phyloP scores from a whole-genome alignment of 2,888 invertebrate genomes.

The Autographa gamma region DNA sequence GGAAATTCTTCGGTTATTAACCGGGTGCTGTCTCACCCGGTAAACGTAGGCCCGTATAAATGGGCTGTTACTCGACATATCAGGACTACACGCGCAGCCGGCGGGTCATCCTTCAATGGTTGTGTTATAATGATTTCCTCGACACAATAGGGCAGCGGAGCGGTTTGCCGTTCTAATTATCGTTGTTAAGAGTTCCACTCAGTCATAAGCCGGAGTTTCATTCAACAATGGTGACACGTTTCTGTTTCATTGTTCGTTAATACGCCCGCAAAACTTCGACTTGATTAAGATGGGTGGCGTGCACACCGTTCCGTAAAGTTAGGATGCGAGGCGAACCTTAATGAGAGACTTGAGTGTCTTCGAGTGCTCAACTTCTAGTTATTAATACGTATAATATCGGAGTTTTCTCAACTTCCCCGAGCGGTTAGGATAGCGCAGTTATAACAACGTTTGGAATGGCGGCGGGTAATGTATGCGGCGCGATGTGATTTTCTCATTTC shows the following conservation, averaged over 20 bases:
- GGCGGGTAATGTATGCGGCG: slow-evolving; percentile 39
- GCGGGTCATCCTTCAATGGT: slow-evolving; percentile 48
- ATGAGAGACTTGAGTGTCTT: slow-evolving; percentile 36
- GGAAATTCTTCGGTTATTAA: slow-evolving; percentile 56
- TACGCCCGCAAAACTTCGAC: slow-evolving; percentile 69
- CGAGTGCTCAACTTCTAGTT: slow-evolving; percentile 36
- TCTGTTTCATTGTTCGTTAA: slow-evolving; percentile 77
- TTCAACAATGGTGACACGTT: slow-evolving; percentile 75
- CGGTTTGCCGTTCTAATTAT: slow-evolving; percentile 72
- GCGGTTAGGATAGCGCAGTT: slow-evolving; percentile 30
- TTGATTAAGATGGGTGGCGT: slow-evolving; percentile 67
- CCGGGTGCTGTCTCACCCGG: slow-evolving; percentile 33
- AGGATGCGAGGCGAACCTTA: slow-evolving; percentile 44
- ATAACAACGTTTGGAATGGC: slow-evolving; percentile 28
- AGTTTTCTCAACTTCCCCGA: slow-evolving; percentile 41
- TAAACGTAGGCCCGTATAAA: slow-evolving; percentile 32
- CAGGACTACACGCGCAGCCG: slow-evolving; percentile 17
- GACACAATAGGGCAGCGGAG: slow-evolving; percentile 60
- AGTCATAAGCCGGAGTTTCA: slow-evolving; percentile 68
- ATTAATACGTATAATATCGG: slow-evolving; percentile 33
- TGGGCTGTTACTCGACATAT: slow-evolving; percentile 21
- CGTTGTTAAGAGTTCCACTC: slow-evolving; percentile 70
- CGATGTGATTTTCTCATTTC: slow-evolving; percentile 59
- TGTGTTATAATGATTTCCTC: slow-evolving; percentile 58
- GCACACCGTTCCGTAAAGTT: slow-evolving; percentile 57